Conservation (phyloP, 2,797 vertebrate genomes). For the Pseudochirops cupreus region DNA sequence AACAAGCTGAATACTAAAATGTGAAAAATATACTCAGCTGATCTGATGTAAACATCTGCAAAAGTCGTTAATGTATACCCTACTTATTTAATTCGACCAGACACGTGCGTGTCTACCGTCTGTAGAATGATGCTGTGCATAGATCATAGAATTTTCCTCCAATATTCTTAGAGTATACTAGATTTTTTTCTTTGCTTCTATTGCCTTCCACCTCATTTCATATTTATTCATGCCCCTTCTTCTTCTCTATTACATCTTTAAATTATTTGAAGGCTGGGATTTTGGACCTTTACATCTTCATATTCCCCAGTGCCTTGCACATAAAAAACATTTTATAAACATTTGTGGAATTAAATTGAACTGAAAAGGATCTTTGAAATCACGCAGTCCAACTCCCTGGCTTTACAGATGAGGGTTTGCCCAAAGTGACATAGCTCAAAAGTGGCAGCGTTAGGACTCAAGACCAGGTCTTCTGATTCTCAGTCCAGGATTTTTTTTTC, state of each 20-base stretch:
- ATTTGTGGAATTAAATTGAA: neutral
- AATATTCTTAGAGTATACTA: neutral
- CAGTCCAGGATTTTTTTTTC: neutral
- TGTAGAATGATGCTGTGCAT: constrained; percentile 33
- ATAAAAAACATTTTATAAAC: neutral
- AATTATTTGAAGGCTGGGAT: neutral
- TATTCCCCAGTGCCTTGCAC: neutral
- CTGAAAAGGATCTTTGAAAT: neutral
- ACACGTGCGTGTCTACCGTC: constrained; percentile 55
- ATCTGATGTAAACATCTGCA: constrained; percentile 72
- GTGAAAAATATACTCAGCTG: constrained; percentile 65
- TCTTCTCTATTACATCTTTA: neutral
- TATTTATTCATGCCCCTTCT: neutral
- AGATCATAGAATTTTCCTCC: neutral
- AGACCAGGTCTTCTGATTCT: neutral
- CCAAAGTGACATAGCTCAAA: neutral
- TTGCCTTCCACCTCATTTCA: neutral
- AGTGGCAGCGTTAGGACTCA: neutral
- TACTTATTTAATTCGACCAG: constrained; percentile 69
- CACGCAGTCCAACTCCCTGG: neutral
- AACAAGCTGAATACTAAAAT: constrained; percentile 53
- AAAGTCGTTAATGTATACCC: constrained; percentile 61
- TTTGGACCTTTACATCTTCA: neutral
- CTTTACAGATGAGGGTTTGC: neutral
- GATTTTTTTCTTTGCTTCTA: neutral